These are phyloP conservation scores for Ciconia nigra DNA, from an alignment of 2,797 vertebrate species.

Conservation along the genomic window DNA sequence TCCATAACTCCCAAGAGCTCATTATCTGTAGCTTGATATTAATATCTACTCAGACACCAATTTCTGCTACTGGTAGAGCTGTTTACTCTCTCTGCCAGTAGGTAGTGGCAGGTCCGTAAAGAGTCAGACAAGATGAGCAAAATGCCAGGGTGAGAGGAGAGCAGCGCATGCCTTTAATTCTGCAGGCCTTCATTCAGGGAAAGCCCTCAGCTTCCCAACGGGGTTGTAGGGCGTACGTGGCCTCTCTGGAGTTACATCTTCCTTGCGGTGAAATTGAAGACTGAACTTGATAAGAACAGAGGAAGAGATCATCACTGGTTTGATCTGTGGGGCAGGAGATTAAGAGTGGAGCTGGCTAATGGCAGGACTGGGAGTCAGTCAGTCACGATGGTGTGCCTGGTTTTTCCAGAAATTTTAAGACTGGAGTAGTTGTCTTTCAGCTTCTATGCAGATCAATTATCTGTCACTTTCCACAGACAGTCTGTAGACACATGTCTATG, in stretches of 20 bases:
- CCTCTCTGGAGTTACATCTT: neutral
- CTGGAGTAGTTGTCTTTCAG: neutral
- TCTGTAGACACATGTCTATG: neutral
- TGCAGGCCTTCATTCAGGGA: neutral
- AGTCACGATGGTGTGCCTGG: rapidly evolving
- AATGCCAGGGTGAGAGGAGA: neutral
- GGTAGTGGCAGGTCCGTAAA: neutral
- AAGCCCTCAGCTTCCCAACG: neutral
- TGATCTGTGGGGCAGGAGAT: neutral
- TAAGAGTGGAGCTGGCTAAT: neutral
- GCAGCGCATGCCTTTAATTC: neutral
- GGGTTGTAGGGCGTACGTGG: neutral
- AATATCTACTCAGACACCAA: neutral
- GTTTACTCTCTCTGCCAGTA: neutral
- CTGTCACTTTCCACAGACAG: neutral
- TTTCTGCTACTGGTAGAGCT: neutral
- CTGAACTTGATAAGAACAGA: neutral
- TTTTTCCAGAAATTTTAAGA: neutral
- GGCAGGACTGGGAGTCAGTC: neutral
- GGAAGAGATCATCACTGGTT: neutral
- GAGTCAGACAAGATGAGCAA: neutral
- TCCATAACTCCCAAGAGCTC: neutral
- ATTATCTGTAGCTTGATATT: neutral
- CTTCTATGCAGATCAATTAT: neutral
- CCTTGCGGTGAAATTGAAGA: neutral